Base-by-base conservation (phyloP, 2,797 vertebrate genomes). In the Sebastes diaconus region DNA sequence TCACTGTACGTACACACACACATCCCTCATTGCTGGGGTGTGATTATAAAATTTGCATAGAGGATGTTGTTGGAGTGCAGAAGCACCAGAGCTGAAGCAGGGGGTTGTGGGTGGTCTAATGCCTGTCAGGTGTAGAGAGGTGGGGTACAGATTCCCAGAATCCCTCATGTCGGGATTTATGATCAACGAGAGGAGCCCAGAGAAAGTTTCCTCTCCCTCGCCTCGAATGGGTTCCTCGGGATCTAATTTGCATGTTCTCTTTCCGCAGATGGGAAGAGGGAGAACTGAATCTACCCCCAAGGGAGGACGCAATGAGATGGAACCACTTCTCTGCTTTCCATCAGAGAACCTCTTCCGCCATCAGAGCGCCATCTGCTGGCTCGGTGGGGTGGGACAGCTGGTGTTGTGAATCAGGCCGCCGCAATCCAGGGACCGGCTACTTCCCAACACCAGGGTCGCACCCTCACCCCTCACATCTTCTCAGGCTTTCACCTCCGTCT, bases 351-450 rank as follows among this genome's bases (percentile, higher is more conserved):
- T 32, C 76, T 55, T 78, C 29, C 75, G 63, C 77, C 82, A n/a
- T 74, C 72, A 85, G 79, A 91, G 85, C 69, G 87, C 87, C 92
- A 86, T 90, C 93, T 93, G 83, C 85, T 90, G 93, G 87, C 81
- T 84, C 6, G 97, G 97, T 97, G 94, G 80, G 58, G 97, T 87
- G 97, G 95, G 96, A 94, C 97, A 99, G 98, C 97, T 98, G 98
- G 98, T 98, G 98, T 98, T 98, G 98, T 99, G 98, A 99, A 99
- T 98, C 97, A 99, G 98, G 97, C 97, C 98, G 97, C 95, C 90
- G 88, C 94, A 97, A 93, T 94, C 94, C 75, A 89, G 84, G 96
- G 95, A 97, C 94, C 97, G 97, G 97, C 98, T 98, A 97, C 97
- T 99, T 99, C 98, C 97, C 97, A 99, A 99, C 97, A 98, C 97